These are phyloP conservation scores for Epinotia brunnichana DNA, from an alignment of 2,888 invertebrate genomes.

Conservation along the genomic window DNA sequence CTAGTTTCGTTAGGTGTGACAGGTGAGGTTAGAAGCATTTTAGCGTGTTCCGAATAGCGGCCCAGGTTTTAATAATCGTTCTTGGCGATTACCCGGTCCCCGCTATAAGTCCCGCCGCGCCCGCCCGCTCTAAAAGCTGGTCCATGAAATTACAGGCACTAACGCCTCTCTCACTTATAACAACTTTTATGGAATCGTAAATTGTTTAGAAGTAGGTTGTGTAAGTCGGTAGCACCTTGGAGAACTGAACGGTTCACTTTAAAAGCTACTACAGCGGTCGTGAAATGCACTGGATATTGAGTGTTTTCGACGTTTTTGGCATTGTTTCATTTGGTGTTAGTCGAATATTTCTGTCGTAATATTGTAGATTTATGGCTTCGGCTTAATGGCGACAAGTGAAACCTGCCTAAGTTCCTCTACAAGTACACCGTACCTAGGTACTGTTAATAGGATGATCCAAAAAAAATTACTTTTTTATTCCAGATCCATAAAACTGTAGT, in stretches of 20 bases:
- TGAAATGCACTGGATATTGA: slow-evolving; percentile 3
- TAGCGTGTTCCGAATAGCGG: too few relatives aligned
- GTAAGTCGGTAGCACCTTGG: slow-evolving; percentile 50
- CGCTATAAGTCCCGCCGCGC: slow-evolving; percentile 20
- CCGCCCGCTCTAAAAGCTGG: slow-evolving; percentile 43
- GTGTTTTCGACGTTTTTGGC: not conserved
- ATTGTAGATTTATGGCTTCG: not conserved
- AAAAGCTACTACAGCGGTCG: slow-evolving; percentile 6
- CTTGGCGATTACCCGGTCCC: not conserved
- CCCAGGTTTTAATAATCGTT: not conserved
- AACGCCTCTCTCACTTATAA: slow-evolving; percentile 56
- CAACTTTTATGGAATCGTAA: slow-evolving; percentile 63
- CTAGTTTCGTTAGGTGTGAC: too few relatives aligned
- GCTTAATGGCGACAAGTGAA: too few relatives aligned
- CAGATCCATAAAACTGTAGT: too few relatives aligned
- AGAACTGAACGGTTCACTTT: slow-evolving; percentile 47
- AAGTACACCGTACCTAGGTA: too few relatives aligned
- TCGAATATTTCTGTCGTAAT: not conserved
- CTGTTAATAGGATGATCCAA: too few relatives aligned
- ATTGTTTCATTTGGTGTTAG: not conserved
- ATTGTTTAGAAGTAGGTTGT: slow-evolving; percentile 60
- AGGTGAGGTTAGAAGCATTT: too few relatives aligned
- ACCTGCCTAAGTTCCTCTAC: too few relatives aligned
- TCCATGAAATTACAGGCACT: slow-evolving; percentile 45
- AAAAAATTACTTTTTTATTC: too few relatives aligned